Conservation (phyloP, 2,113 vertebrate species). For the Clupea harengus region DNA sequence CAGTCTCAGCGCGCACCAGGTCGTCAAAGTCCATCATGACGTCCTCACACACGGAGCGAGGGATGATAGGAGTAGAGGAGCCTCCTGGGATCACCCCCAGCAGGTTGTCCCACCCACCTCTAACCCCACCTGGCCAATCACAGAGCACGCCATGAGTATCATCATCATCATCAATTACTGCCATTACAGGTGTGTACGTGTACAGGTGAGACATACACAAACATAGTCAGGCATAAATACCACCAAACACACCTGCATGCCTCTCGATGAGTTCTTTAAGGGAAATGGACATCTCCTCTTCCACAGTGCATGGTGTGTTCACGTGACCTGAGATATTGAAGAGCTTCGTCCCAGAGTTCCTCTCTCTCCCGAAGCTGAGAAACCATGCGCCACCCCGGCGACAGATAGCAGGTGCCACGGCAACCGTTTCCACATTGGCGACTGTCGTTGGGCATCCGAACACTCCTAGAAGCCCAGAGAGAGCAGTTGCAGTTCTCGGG, state of each 20-base stretch:
- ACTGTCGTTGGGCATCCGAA: conserved; percentile 96
- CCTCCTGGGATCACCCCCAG: conserved; percentile 91
- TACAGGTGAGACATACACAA: background rate
- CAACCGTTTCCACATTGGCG: conserved; percentile 94
- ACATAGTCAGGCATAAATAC: background rate
- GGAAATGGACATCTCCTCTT: conserved; percentile 95
- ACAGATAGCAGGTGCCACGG: conserved; percentile 93
- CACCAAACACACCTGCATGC: conserved; percentile 77
- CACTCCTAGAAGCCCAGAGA: conserved; percentile 72
- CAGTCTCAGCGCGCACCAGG: conserved; percentile 87
- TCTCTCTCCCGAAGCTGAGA: conserved; percentile 86
- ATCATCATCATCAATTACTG: background rate
- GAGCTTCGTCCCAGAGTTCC: conserved; percentile 94
- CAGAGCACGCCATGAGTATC: background rate
- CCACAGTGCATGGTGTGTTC: conserved; percentile 89
- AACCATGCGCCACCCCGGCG: conserved; percentile 92
- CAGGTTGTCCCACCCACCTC: conserved; percentile 94
- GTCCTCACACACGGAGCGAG: conserved; percentile 85
- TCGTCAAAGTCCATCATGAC: conserved; percentile 95
- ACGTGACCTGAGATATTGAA: conserved; percentile 98
- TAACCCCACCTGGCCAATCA: conserved; percentile 81
- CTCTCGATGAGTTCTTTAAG: conserved; percentile 93
- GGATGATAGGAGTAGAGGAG: conserved; percentile 92
- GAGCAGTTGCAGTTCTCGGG: background rate
- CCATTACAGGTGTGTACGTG: background rate